Conservation (phyloP, 30 jellyfish, hydroid and myxozoan genomes). For the Sanderia malayensis region DNA sequence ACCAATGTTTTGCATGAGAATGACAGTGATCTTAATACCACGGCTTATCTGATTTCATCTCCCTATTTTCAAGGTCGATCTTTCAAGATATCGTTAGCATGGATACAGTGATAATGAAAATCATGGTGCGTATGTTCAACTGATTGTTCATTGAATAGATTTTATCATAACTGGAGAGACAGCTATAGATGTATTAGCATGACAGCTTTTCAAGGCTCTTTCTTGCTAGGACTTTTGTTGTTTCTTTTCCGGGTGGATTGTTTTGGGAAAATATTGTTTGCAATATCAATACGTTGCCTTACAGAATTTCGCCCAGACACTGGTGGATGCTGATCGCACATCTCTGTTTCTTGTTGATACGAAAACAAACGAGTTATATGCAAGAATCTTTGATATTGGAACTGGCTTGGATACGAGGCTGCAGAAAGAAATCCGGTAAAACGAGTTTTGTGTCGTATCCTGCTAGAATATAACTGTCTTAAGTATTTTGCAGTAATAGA, state of each 20-base stretch:
- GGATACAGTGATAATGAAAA: conserved; percentile 97
- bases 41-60: too few relatives aligned
- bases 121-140: conserved; percentile 62
- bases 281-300: too few relatives aligned
- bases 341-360: conserved; percentile 88
- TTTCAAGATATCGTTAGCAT: conserved; percentile 97
- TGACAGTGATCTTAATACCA: too few relatives aligned
- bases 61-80: conserved; percentile 55
- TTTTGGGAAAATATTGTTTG: too few relatives aligned
- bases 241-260: too few relatives aligned
- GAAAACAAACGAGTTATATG: conserved; percentile 90
- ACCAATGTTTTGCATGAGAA: too few relatives aligned
- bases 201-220: too few relatives aligned
- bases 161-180: not conserved
- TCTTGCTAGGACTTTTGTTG: too few relatives aligned
- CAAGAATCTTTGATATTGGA: conserved; percentile 97
- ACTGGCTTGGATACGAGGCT: conserved; percentile 95
- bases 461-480: too few relatives aligned
- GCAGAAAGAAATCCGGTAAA: conserved; percentile 94
- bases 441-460: too few relatives aligned
- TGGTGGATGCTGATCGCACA: conserved; percentile 99
- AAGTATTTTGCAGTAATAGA: too few relatives aligned
- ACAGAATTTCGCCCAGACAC: conserved; percentile 98
- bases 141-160: not conserved
- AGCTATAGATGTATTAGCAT: too few relatives aligned